A percentile compares a stretch with the other conserved stretches of the same genome.
These are phyloP conservation scores for Catharus fuscescens DNA, from an alignment of 2,113 vertebrate species.

Conservation along the genomic window DNA sequence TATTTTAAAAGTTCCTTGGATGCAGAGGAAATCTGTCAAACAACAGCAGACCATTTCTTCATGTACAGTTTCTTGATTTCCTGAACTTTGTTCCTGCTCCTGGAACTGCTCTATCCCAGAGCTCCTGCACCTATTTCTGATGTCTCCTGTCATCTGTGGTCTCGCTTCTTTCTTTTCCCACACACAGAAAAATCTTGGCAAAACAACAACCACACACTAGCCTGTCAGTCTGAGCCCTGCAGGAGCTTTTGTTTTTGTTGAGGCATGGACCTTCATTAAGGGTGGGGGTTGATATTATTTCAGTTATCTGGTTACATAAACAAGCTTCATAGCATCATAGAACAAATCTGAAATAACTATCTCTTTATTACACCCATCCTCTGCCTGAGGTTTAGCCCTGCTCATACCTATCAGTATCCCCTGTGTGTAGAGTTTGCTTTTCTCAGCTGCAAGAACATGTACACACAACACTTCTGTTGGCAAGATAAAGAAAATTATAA, in stretches of 20 bases:
- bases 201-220: not conserved
- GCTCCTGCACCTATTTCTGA: not conserved
- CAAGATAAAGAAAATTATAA: not conserved
- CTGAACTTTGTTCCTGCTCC: not conserved
- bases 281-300: not conserved
- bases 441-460: not conserved
- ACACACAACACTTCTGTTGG: not conserved
- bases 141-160: not conserved
- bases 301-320: not conserved
- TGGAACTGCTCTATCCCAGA: not conserved
- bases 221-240: not conserved
- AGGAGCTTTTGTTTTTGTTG: not conserved
- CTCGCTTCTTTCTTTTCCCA: not conserved
- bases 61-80: not conserved
- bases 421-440: not conserved
- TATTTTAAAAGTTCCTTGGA: not conserved
- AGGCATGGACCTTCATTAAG: not conserved
- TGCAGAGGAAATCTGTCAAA: not conserved
- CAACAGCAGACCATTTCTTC: not conserved
- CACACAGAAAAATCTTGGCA: not conserved
- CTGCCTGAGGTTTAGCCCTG: not conserved
- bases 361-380: not conserved
- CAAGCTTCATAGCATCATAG: not conserved
- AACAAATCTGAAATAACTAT: not conserved
- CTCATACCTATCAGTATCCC: not conserved